Percentiles rank a stretch among this genome's conserved stretches.
These are phyloP conservation scores for Dicaeum eximium DNA, from an alignment of 2,113 vertebrate genomes.

Conservation along the genomic window DNA sequence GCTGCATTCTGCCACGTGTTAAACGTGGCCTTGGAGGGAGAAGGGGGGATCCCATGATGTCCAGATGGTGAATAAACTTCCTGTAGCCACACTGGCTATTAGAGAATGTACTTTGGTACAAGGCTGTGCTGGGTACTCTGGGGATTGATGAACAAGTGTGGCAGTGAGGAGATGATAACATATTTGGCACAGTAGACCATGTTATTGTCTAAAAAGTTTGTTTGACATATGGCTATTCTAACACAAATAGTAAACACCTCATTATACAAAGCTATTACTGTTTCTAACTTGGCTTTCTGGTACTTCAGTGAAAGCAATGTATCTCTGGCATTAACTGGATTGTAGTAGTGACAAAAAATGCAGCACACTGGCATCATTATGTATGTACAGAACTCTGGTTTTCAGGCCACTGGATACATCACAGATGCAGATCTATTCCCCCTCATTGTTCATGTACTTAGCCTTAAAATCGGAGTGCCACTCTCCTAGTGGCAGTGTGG, in stretches of 20 bases:
- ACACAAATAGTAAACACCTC: background rate
- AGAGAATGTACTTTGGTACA: background rate
- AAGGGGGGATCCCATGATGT: rapidly evolving
- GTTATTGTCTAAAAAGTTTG: background rate
- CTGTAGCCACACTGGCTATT: background rate
- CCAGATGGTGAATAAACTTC: background rate
- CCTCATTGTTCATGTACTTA: background rate
- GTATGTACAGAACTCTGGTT: background rate
- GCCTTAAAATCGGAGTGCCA: background rate
- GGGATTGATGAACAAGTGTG: background rate
- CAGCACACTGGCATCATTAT: background rate
- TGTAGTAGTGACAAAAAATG: background rate
- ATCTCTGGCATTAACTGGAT: background rate
- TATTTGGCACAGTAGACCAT: background rate
- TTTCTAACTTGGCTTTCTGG: background rate
- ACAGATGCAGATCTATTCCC: background rate
- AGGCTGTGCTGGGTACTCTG: background rate
- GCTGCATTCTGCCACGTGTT: background rate
- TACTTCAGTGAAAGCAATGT: background rate
- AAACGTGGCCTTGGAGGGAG: background rate
- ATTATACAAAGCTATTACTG: background rate
- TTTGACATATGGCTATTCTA: background rate
- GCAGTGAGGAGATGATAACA: background rate
- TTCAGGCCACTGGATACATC: background rate
- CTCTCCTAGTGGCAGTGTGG: background rate